Evolutionary conservation across 2,797 vertebrate genomes (phyloP), one percentile per base, ranked within the genome.

Genomic region (Valencia hispanica): DNA sequence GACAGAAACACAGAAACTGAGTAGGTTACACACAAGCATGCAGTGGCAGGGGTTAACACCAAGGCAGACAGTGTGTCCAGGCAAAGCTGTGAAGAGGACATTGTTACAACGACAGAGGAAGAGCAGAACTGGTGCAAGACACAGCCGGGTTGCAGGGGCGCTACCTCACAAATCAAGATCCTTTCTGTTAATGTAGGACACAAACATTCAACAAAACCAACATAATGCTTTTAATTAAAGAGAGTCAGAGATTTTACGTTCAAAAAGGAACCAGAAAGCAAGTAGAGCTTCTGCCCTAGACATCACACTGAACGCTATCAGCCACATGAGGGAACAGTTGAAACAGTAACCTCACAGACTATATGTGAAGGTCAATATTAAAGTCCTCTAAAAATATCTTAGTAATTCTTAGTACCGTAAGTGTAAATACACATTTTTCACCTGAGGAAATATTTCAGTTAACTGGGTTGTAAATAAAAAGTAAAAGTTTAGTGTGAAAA

Each of bases 1-100:
- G 91, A 94, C 92, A 91, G 92, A 94, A 94, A 94, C 90, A 94
- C 92, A 94, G 84, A 93, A 87, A 91, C 93, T 93, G 88, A 94
- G 93, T 91, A 80, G 92, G 94, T 91, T 92, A 92, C 86, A 93
- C 91, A 91, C 87, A 85, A 59, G 90, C 94, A 94, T 94, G 94
- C 94, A 89, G 91, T 85, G 90, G 77, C 83, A 86, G 87, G 91
- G 86, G 81, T 81, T 76, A 86, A 91, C 89, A 92, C 55, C 70
- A 55, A 86, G 85, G 90, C 78, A 66, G 83, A 74, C 85, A 70
- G 88, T 78, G 90, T 84, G 84, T 92, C 92, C 92, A 79, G 90
- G 89, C 88, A 88, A 90, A 77, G 91, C 94, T 94, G 94, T 91
- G 91, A 91, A 95, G 88, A 94, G 90, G 89, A 92, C 81, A 34